Evolutionary conservation across 2,113 vertebrate genomes (phyloP), one percentile per base, ranked within the genome.

Genomic region (Cottus gobio): DNA sequence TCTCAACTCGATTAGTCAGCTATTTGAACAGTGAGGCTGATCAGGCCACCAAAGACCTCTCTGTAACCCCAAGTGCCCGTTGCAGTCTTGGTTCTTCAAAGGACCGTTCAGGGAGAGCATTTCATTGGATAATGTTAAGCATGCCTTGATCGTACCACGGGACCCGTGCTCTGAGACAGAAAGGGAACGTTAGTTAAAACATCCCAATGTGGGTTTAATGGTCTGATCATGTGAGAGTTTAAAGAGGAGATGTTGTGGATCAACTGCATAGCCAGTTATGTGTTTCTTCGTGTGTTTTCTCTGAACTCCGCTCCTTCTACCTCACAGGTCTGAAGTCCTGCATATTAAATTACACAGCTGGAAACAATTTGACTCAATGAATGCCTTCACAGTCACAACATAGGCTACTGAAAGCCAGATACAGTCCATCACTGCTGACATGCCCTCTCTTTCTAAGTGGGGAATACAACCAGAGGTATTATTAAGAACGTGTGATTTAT

Each of bases 281-380:
- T 34, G 39, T 61, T 64, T n/a, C 44, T 62, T 9, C 60, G 16
- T 70, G n/a, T 13, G 73, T 58, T 18, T 16, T 16, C 4, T 71
- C 39, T 16, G 63, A 20, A 16, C 20, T 3, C 8, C 15, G 6
- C 20, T 24, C 58, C 2, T 52, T 4, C 52, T 9, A 30, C 7
- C 7, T 22, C 68, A 15, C n/a, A 22, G 31, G 52, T 68, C 44
- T 36, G 54, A 56, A 66, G 54, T 72, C 44, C 54, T 76, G 68
- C 86, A 79, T 84, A 87, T 82, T 85, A 81, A 84, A 86, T 87
- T 58, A 75, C 77, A 73, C 22, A 12, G 80, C 76, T 74, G 71
- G 75, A 87, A 82, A 87, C 12, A 56, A 75, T 28, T 67, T 8
- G 50, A 78, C 78, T 85, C 70, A 67, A 36, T 75, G 69, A 84